A percentile compares a stretch with the other conserved stretches of the same genome.
Evolutionary conservation across 30 jellyfish, hydroid and myxozoan genomes (phyloP).

Genomic region (Calvadosia cruxmelitensis): DNA sequence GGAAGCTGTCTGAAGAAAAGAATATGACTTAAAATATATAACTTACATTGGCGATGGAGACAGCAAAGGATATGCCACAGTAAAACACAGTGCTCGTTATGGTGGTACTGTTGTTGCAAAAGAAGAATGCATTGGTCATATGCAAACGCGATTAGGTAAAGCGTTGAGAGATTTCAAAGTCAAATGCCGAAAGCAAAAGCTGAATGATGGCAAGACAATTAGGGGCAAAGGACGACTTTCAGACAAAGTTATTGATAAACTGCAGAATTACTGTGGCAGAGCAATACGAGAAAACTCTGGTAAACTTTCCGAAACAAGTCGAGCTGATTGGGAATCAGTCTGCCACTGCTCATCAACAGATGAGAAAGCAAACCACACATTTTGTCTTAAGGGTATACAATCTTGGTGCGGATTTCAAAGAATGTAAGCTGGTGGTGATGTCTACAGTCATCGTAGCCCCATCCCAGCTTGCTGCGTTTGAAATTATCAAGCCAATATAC

Average conservation of each 20-base stretch:
- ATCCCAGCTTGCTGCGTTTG: no score
- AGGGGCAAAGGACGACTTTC: background rate
- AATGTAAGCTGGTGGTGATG: background rate
- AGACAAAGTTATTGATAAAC: background rate
- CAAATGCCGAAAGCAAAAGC: background rate
- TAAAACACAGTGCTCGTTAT: background rate
- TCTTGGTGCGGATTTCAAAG: constrained; percentile 13
- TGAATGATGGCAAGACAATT: background rate
- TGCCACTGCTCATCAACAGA: background rate
- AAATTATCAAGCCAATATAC: no score
- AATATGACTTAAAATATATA: background rate
- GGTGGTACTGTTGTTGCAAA: background rate
- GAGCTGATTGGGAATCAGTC: background rate
- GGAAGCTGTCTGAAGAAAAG: background rate
- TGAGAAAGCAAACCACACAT: constrained; percentile 5
- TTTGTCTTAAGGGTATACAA: constrained; percentile 5
- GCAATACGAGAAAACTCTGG: background rate
- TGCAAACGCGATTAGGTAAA: background rate
- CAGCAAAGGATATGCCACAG: background rate
- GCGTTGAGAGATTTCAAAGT: background rate
- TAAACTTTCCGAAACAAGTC: background rate
- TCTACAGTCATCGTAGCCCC: no score
- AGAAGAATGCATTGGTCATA: background rate
- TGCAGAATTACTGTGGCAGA: background rate
- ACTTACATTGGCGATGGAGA: background rate